Evolutionary conservation across 2,888 invertebrate genomes (phyloP).

Genomic region (Trissolcus brochymenae): DNA sequence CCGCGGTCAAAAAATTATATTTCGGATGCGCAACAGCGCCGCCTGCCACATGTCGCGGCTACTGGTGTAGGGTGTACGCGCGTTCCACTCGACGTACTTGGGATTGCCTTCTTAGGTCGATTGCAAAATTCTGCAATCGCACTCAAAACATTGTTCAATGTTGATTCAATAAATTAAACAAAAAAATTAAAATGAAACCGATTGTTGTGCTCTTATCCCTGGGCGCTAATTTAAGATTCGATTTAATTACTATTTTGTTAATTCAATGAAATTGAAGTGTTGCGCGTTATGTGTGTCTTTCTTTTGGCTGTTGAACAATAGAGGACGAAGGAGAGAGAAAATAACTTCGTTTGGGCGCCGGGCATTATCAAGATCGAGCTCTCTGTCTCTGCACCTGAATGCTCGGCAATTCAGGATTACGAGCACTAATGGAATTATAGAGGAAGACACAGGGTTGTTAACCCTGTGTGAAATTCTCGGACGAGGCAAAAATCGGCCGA

Average conservation of each 20-base stretch:
- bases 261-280: conserved; percentile 36
- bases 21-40: conserved; percentile 55
- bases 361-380: conserved; percentile 41
- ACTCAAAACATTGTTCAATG: too few species aligned
- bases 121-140: conserved; percentile 9
- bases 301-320: conserved; percentile 28
- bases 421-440: conserved; percentile 45
- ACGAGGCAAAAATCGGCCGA: conserved; percentile 44
- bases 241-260: conserved; percentile 37
- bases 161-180: too few species aligned
- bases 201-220: not conserved
- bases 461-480: conserved; percentile 36
- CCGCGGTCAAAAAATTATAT: conserved; percentile 58
- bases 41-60: conserved; percentile 57
- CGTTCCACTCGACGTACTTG: conserved; percentile 52
- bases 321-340: conserved; percentile 4
- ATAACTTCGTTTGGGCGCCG: conserved; percentile 36
- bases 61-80: conserved; percentile 56
- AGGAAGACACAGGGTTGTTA: conserved; percentile 27
- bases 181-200: too few species aligned
- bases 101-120: conserved; percentile 52
- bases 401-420: conserved; percentile 45
- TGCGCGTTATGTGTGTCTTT: conserved; percentile 15
- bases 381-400: conserved; percentile 48
- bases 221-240: conserved; percentile 5